A percentile compares a stretch with the other conserved stretches of the same genome.
These are phyloP conservation scores for Macrochelys suwanniensis DNA, from an alignment of 2,797 vertebrate species.

Conservation along the genomic window DNA sequence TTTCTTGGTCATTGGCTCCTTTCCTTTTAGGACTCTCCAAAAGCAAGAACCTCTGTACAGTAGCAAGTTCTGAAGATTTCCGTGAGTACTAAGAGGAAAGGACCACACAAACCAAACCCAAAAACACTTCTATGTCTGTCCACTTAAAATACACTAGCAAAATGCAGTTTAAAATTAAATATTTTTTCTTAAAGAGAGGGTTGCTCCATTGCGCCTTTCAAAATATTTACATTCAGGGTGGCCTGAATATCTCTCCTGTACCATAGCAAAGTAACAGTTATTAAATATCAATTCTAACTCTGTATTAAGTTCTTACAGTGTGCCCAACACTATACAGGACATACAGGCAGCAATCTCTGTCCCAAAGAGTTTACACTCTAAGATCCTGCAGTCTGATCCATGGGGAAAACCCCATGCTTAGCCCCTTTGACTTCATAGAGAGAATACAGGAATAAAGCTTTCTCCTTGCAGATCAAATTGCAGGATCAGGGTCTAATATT, in stretches of 20 bases:
- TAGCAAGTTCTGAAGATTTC: background rate
- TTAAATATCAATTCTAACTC: background rate
- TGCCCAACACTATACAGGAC: background rate
- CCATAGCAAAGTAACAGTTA: background rate
- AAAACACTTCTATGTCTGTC: background rate
- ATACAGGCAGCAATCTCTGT: accelerated
- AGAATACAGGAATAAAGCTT: slow-evolving; percentile 49
- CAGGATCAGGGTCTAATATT: background rate
- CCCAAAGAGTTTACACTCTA: background rate
- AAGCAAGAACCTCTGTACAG: background rate
- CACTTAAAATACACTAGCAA: background rate
- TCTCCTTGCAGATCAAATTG: background rate
- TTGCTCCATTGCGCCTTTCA: background rate
- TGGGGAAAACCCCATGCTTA: background rate
- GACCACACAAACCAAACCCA: background rate
- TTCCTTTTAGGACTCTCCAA: background rate
- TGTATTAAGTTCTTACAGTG: background rate
- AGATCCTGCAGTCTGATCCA: background rate
- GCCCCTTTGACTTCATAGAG: background rate
- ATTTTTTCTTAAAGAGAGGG: background rate
- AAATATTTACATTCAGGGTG: background rate
- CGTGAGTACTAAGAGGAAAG: background rate
- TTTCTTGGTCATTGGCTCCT: background rate
- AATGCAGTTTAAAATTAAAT: background rate
- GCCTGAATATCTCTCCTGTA: background rate